These are phyloP conservation scores for Acromyrmex echinatior DNA, from an alignment of 1,140 invertebrate species.

Conservation along the genomic window DNA sequence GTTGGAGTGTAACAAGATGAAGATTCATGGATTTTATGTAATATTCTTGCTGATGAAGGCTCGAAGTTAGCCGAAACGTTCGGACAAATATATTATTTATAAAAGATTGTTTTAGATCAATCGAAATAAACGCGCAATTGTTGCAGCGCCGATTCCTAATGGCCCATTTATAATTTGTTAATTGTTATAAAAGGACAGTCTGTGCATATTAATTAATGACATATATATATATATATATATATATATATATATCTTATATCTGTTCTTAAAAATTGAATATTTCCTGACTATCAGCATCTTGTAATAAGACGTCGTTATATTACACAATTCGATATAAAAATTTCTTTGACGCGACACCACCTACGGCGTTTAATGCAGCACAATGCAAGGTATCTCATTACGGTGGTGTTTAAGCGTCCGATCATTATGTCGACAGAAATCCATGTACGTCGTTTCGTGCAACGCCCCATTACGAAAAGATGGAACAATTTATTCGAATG, in stretches of 20 bases:
- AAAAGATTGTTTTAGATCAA: too few species aligned
- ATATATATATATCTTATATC: background rate
- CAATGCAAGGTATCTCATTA: background rate
- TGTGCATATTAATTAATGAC: too few species aligned
- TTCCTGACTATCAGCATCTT: background rate
- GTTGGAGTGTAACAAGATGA: too few species aligned
- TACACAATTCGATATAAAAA: slow-evolving; percentile 21
- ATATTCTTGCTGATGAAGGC: too few species aligned
- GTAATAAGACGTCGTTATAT: background rate
- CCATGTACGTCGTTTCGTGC: background rate
- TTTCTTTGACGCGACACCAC: background rate
- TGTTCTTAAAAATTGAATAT: background rate
- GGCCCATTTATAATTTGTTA: too few species aligned
- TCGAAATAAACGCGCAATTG: too few species aligned
- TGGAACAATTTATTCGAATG: slow-evolving; percentile 31
- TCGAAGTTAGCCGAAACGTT: too few species aligned
- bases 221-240: too few species aligned
- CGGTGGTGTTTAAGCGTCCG: background rate
- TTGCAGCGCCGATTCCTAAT: too few species aligned
- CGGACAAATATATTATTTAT: too few species aligned
- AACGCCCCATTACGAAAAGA: slow-evolving; percentile 13
- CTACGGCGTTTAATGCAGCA: background rate
- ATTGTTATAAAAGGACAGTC: too few species aligned
- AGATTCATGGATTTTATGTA: too few species aligned
- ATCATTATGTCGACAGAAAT: slow-evolving; percentile 22